A percentile compares a stretch with the other conserved stretches of the same genome.
Evolutionary conservation across 2,113 vertebrate genomes (phyloP).

Genomic region (Heteronetta atricapilla): DNA sequence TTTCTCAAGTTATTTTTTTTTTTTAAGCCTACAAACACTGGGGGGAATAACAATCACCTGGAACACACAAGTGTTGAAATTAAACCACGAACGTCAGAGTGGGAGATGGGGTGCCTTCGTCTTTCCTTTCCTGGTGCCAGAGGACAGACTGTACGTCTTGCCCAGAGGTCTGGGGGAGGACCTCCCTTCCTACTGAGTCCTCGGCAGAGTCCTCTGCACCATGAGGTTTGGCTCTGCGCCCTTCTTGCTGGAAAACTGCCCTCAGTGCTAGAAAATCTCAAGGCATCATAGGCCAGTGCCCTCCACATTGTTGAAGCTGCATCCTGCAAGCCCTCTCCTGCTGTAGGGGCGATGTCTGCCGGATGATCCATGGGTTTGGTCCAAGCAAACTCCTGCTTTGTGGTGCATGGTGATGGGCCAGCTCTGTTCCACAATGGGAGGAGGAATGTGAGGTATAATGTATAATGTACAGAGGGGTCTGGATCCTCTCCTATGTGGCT

Average conservation of each 20-base stretch:
- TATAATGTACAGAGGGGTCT: too few relatives aligned
- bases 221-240: not conserved
- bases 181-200: not conserved
- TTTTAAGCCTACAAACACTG: not conserved
- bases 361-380: not conserved
- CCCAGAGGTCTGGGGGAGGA: not conserved
- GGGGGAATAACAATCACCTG: not conserved
- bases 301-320: not conserved
- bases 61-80: not conserved
- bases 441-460: not conserved
- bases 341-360: accelerated
- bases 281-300: not conserved
- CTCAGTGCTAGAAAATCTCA: not conserved
- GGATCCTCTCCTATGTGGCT: accelerated
- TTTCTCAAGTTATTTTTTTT: not conserved
- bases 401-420: accelerated
- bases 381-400: not conserved
- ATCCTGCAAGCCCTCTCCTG: not conserved
- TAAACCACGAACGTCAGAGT: not conserved
- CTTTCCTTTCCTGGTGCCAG: not conserved
- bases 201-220: accelerated
- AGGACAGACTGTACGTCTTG: not conserved
- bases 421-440: not conserved
- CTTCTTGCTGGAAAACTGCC: not conserved
- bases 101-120: not conserved